phyloP scores from a whole-genome alignment of 2,888 invertebrate species.

The Tachina fera region DNA sequence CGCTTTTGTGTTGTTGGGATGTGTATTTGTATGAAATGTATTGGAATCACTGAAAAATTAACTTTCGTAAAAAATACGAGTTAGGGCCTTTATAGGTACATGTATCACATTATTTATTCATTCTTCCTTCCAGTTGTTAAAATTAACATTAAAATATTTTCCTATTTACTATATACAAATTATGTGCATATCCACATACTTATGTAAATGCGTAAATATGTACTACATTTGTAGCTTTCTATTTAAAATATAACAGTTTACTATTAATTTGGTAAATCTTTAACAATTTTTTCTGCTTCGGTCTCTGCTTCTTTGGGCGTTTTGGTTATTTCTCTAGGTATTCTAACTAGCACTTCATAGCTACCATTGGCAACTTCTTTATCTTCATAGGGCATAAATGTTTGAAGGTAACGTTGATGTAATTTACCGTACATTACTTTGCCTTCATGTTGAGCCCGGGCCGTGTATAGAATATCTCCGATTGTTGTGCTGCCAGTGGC shows the following conservation, averaged over 20 bases:
- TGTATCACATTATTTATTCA: no score
- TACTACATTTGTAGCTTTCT: no score
- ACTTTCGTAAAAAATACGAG: no score
- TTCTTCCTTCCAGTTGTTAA: no score
- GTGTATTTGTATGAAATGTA: no score
- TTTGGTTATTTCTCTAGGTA: slow-evolving; percentile 10
- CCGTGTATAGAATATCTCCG: slow-evolving; percentile 76
- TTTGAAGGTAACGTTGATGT: slow-evolving; percentile 75
- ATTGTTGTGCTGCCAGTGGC: slow-evolving; percentile 73
- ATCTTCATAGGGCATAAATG: slow-evolving; percentile 75
- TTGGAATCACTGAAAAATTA: no score
- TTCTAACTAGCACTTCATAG: slow-evolving; percentile 77
- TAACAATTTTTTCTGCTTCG: not conserved
- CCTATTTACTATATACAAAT: no score
- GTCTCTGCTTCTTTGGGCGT: not conserved
- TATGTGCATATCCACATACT: no score
- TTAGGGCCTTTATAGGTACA: no score
- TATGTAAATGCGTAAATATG: no score
- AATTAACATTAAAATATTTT: no score
- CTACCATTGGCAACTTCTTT: slow-evolving; percentile 72
- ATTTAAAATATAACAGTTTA: not conserved
- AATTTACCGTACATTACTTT: slow-evolving; percentile 76
- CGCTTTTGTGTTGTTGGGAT: no score
- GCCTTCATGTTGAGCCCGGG: slow-evolving; percentile 72
- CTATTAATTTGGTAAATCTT: not conserved